Percentiles rank a stretch among this genome's conserved stretches.
phyloP scores from a whole-genome alignment of 1,140 invertebrate genomes.

The Drosophila truncata region DNA sequence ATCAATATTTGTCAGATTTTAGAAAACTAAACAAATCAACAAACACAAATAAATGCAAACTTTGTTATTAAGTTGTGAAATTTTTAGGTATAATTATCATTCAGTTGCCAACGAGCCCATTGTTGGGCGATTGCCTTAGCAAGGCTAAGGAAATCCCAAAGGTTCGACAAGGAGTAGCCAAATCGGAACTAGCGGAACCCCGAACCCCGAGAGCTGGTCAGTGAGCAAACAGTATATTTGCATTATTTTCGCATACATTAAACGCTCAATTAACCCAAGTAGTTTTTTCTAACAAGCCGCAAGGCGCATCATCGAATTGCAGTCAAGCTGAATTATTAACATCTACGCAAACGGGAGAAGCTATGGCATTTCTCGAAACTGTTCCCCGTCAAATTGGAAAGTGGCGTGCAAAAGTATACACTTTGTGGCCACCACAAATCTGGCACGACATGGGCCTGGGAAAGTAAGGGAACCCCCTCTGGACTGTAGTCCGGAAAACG shows the following conservation, averaged over 20 bases:
- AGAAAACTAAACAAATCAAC: constrained; percentile 21
- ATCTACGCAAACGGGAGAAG: constrained; percentile 15
- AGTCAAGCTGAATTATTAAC: constrained; percentile 17
- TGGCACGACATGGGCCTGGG: constrained; percentile 12
- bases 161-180: neutral
- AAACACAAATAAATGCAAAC: constrained; percentile 19
- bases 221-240: constrained; percentile 4
- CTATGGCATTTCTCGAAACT: constrained; percentile 1
- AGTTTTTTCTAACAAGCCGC: constrained; percentile 33
- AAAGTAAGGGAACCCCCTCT: constrained; percentile 13
- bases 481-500: constrained; percentile 22
- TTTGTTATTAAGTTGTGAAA: constrained; percentile 46
- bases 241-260: constrained; percentile 33
- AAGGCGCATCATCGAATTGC: constrained; percentile 17
- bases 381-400: constrained; percentile 15
- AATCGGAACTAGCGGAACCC: constrained; percentile 1
- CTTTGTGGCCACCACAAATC: neutral
- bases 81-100: constrained; percentile 39
- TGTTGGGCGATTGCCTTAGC: neutral
- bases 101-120: constrained; percentile 23
- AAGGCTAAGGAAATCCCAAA: constrained; percentile 28
- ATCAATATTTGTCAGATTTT: constrained; percentile 41
- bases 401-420: constrained; percentile 30
- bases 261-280: constrained; percentile 46
- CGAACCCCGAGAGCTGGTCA: neutral